Conservation (phyloP, 2,797 vertebrate genomes). For the Pelodytes ibericus region DNA sequence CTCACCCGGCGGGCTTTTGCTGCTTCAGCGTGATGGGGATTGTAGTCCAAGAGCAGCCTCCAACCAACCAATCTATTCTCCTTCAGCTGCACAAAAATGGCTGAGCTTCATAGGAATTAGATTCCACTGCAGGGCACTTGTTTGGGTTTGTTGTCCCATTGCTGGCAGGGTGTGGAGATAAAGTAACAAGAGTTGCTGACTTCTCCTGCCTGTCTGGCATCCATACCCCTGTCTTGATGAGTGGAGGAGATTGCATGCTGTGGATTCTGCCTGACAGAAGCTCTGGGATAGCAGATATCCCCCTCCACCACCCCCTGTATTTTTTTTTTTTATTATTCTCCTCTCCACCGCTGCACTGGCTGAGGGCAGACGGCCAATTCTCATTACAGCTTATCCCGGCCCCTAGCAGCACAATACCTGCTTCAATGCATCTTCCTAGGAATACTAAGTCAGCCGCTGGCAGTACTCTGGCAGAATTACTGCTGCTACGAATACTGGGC, state of each 20-base stretch:
- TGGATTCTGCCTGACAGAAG: slow-evolving; percentile 36
- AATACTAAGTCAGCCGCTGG: slow-evolving; percentile 25
- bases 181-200: slow-evolving; percentile 13
- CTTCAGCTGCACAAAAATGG: not conserved
- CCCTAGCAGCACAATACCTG: slow-evolving; percentile 34
- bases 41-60: not conserved
- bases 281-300: not conserved
- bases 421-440: slow-evolving; percentile 32
- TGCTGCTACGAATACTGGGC: not conserved
- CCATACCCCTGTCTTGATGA: slow-evolving; percentile 18
- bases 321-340: no score
- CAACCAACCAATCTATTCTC: no score
- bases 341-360: not conserved
- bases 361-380: slow-evolving; percentile 34
- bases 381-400: slow-evolving; percentile 30
- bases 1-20: not conserved
- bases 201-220: slow-evolving; percentile 39
- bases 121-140: no score
- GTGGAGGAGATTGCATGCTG: slow-evolving; percentile 27
- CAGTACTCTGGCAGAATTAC: not conserved
- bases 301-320: no score
- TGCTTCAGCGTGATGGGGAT: not conserved
- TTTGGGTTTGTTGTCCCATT: no score
- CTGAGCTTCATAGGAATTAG: not conserved
- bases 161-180: slow-evolving; percentile 4